Evolutionary conservation across 1,140 invertebrate genomes (phyloP).

Genomic region (Drosophila leontia): DNA sequence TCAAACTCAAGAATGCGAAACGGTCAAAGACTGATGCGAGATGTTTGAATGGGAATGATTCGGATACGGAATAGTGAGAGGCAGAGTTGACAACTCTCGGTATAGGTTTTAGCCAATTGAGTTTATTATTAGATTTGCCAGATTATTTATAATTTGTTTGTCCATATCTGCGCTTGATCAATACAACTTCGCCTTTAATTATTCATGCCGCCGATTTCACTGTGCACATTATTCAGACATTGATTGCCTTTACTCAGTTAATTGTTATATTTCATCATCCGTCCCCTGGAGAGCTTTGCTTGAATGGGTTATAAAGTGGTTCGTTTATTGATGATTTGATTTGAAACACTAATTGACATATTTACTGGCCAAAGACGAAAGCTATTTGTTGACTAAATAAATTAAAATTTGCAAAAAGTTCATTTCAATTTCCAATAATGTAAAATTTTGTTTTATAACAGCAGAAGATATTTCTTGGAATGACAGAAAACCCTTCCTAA

Average conservation of each 20-base stretch:
- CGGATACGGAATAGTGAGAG: not conserved
- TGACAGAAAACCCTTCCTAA: not conserved
- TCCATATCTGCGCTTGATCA: constrained; percentile 8
- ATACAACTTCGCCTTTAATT: not conserved
- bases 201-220: constrained; percentile 5
- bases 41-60: constrained; percentile 2
- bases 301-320: not conserved
- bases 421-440: too few species aligned
- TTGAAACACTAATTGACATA: not conserved
- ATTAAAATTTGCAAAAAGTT: not conserved
- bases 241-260: not conserved
- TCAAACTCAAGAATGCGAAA: constrained; percentile 28
- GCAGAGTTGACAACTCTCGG: not conserved
- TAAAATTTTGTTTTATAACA: not conserved
- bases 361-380: not conserved
- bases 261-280: not conserved
- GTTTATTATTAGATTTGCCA: constrained; percentile 22
- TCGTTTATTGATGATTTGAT: not conserved
- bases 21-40: constrained; percentile 8
- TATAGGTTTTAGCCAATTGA: constrained; percentile 7
- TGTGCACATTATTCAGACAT: not conserved
- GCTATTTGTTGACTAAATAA: not conserved
- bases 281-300: not conserved
- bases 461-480: not conserved
- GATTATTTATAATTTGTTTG: constrained; percentile 19